Base-by-base conservation (phyloP, 2,113 vertebrate genomes). In the Sialia sialis region DNA sequence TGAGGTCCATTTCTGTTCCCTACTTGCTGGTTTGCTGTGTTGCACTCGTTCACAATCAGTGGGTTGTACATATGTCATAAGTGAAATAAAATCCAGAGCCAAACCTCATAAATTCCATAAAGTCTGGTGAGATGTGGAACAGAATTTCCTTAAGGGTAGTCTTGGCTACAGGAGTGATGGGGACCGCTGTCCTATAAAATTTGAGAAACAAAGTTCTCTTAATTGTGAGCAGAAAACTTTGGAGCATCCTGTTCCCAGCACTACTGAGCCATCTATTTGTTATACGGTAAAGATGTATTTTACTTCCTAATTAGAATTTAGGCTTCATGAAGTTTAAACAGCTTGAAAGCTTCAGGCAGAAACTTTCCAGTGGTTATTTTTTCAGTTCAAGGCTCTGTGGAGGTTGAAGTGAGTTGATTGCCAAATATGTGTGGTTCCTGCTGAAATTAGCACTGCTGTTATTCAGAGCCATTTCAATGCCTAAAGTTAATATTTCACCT, bases 401-500 rank as follows among this genome's bases (percentile, higher is more conserved):
- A 94, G 18, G 44, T 76, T 75, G 87, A 72, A 92, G n/a, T 12
- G n/a, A 79, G 62, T 68, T 87, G 60, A 41, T 54, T 89, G 87
- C 77, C 93, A 94, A 72, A 91, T 55, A 58, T 49, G 15, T 83
- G 82, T 73, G 73, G 66, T 66, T 95, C 62, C 77, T 72, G 58
- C 69, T 85, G 67, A 87, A 92, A 91, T 87, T 59, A 84, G 12
- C 41, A 25, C 59, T 87, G 48, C 66, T 66, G 83, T 85, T 87
- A 66, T 68, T 95, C 32, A 66, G 87, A 90, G 70, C 58, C 41
- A 56, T 89, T 95, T 87, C 66, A 69, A 9, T 90, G 81, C 72
- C 78, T 83, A 66, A 91, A 95, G 58, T 91, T 94, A 92, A 63
- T 82, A 68, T 87, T 90, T 92, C 69, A 84, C 91, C 74, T 89